Evolutionary conservation across 1,140 invertebrate genomes (phyloP).

Genomic region (Dendrolimus kikuchii): DNA sequence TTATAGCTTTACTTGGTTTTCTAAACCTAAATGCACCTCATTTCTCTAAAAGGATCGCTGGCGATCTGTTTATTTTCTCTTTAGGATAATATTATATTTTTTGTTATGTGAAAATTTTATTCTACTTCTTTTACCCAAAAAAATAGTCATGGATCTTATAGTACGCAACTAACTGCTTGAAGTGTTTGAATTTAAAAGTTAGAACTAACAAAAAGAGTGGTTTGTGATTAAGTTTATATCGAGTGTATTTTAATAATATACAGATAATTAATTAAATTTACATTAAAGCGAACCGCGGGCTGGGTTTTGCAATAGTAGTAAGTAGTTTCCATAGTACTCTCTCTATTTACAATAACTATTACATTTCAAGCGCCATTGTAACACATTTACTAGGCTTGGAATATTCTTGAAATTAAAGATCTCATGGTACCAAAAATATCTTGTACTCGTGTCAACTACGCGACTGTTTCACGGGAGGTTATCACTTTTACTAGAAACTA

Average conservation of each 20-base stretch:
- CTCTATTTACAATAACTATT: no score
- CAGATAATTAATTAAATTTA: conserved; percentile 14
- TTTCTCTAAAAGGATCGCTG: conserved; percentile 61
- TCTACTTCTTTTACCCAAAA: conserved; percentile 39
- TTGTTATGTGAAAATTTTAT: conserved; percentile 49
- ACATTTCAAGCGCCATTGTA: no score
- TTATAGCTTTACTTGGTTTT: conserved; percentile 61
- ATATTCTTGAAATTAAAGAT: no score
- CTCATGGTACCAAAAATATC: no score
- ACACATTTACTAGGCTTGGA: no score
- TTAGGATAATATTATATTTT: conserved; percentile 58
- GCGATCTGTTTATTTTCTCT: conserved; percentile 63
- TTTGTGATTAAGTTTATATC: conserved; percentile 54
- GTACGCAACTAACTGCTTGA: conserved; percentile 63
- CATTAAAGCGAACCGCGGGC: conserved; percentile 38
- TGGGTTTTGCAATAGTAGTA: conserved; percentile 64
- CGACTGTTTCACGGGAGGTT: no score
- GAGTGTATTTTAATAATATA: conserved; percentile 22
- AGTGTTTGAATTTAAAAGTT: conserved; percentile 45
- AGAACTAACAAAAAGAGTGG: conserved; percentile 60
- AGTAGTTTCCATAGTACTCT: conserved; percentile 34
- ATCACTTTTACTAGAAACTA: no score
- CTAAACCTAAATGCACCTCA: conserved; percentile 58
- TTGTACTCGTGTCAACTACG: no score
- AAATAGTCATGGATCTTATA: conserved; percentile 44